These are phyloP conservation scores for Drosophila pruinosa DNA, from an alignment of 1,140 invertebrate species.

Conservation along the genomic window DNA sequence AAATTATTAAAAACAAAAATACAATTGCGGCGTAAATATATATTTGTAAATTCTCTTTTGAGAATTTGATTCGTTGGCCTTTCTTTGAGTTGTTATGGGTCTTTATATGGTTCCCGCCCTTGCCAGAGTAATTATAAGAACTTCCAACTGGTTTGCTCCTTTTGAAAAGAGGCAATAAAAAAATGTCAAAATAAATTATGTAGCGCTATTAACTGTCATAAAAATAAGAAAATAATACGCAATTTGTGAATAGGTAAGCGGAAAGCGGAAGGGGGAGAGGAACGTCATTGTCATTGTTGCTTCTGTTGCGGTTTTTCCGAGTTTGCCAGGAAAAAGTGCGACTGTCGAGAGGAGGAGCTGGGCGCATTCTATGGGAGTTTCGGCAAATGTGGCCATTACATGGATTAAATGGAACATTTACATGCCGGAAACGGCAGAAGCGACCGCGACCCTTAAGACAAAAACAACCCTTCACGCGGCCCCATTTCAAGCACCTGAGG, in stretches of 20 bases:
- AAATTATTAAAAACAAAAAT: too few relatives aligned
- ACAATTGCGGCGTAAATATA: too few relatives aligned
- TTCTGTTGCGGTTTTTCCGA: constrained; percentile 53
- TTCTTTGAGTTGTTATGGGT: background rate
- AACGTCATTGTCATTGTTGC: constrained; percentile 24
- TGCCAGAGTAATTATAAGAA: background rate
- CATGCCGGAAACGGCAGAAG: constrained; percentile 55
- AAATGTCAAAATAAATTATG: constrained; percentile 52
- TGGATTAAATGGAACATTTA: constrained; percentile 69
- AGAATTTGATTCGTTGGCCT: background rate
- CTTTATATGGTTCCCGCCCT: constrained; percentile 36
- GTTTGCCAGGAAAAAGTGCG: background rate
- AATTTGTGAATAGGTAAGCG: constrained; percentile 50
- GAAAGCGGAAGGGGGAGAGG: background rate
- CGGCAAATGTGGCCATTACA: constrained; percentile 68
- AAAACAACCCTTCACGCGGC: constrained; percentile 31
- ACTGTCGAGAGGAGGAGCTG: constrained; percentile 30
- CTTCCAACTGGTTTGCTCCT: background rate
- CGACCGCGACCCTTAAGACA: constrained; percentile 16
- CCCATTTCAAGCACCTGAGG: constrained; percentile 1
- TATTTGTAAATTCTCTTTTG: too few relatives aligned
- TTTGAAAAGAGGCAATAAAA: constrained; percentile 32
- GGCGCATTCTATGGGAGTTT: constrained; percentile 60
- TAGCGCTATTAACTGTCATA: constrained; percentile 50
- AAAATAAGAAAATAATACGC: constrained; percentile 51